phyloP scores from a whole-genome alignment of 2,797 vertebrate species.

The Smutsia temminckii region DNA sequence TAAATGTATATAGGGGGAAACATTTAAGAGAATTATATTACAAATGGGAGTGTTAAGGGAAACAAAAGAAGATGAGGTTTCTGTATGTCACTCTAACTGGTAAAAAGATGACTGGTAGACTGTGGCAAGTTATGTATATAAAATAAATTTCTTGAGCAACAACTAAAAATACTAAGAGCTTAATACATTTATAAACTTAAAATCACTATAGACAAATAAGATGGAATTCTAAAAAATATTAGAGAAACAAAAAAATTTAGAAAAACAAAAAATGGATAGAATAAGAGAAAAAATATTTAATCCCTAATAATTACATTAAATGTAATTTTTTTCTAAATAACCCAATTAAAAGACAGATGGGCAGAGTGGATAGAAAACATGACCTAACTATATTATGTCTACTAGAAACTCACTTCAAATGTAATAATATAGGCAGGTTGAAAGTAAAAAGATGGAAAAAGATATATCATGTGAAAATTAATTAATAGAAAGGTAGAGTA shows the following conservation, averaged over 20 bases:
- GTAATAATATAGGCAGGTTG: neutral
- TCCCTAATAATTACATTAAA: neutral
- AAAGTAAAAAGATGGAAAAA: neutral
- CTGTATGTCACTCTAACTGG: neutral
- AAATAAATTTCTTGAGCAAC: neutral
- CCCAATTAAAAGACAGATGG: neutral
- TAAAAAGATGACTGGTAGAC: neutral
- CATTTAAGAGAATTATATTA: neutral
- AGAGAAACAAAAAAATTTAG: neutral
- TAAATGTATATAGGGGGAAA: neutral
- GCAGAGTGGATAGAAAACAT: neutral
- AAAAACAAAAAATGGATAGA: neutral
- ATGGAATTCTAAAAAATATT: neutral
- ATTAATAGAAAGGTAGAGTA: neutral
- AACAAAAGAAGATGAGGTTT: neutral
- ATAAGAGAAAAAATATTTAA: neutral
- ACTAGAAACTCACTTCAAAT: neutral
- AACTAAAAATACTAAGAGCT: neutral
- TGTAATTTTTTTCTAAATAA: neutral
- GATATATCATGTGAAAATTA: neutral
- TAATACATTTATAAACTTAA: neutral
- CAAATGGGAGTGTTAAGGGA: neutral
- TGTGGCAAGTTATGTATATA: neutral
- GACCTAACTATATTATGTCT: neutral
- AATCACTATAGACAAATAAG: neutral